Evolutionary conservation across 1,140 invertebrate species (phyloP).

Genomic region (Anoplolepis gracilipes): DNA sequence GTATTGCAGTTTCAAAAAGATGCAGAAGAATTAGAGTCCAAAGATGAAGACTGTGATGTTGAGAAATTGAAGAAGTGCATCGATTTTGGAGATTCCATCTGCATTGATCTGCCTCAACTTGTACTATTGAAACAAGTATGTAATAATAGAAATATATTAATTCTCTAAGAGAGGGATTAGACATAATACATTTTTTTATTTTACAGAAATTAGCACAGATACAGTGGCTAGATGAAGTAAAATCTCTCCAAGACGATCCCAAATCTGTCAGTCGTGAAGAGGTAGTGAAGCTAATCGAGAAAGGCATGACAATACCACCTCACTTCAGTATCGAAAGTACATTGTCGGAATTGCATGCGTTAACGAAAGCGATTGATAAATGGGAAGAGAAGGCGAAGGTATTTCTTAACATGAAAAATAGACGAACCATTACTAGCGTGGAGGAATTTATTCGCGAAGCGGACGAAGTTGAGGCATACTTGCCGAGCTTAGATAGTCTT

Average conservation of each 20-base stretch:
- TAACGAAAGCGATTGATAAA: constrained; percentile 91
- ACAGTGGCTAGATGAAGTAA: constrained; percentile 91
- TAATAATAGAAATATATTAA: constrained; percentile 8
- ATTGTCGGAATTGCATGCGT: constrained; percentile 90
- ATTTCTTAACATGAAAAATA: constrained; percentile 87
- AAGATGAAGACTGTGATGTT: constrained; percentile 88
- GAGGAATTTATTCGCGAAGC: constrained; percentile 92
- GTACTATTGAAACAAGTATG: constrained; percentile 90
- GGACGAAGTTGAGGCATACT: constrained; percentile 91
- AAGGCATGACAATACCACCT: constrained; percentile 90
- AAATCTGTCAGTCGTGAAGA: constrained; percentile 90
- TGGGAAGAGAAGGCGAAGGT: constrained; percentile 94
- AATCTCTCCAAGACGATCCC: constrained; percentile 86
- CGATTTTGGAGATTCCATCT: constrained; percentile 92
- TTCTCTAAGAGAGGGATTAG: background rate
- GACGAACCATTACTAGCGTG: constrained; percentile 88
- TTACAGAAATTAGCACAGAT: constrained; percentile 86
- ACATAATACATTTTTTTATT: constrained; percentile 16
- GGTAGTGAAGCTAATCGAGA: constrained; percentile 90
- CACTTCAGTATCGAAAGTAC: constrained; percentile 91
- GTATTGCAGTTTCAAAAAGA: constrained; percentile 85
- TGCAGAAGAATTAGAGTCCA: constrained; percentile 85
- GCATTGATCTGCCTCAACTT: constrained; percentile 94
- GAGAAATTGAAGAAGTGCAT: constrained; percentile 91
- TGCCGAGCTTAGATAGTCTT: constrained; percentile 92